Conservation (phyloP, 2,888 invertebrate genomes). For the Dasypogon diadema region DNA sequence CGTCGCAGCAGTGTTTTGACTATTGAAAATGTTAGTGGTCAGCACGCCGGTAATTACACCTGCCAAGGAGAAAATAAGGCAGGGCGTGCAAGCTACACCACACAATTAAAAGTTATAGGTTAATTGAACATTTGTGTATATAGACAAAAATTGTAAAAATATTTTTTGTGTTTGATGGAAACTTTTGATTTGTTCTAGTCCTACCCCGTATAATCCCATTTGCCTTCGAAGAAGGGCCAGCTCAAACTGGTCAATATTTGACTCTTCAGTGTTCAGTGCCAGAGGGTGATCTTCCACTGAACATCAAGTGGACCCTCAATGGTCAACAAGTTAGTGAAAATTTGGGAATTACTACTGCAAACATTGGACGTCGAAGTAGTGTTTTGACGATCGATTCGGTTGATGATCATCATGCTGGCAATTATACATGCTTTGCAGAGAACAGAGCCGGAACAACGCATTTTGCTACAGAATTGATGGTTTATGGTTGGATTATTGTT, state of each 20-base stretch:
- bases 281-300: constrained; percentile 83
- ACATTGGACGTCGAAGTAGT: constrained; percentile 71
- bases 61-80: constrained; percentile 81
- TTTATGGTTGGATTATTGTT: constrained; percentile 74
- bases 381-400: constrained; percentile 75
- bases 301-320: constrained; percentile 78
- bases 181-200: constrained; percentile 73
- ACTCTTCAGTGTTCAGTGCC: constrained; percentile 78
- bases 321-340: constrained; percentile 70
- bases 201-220: constrained; percentile 85
- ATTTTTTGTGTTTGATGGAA: constrained; percentile 26
- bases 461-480: constrained; percentile 77
- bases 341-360: constrained; percentile 72
- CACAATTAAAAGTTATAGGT: constrained; percentile 82
- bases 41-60: constrained; percentile 81
- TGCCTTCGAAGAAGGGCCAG: constrained; percentile 81
- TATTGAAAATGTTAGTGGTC: constrained; percentile 77
- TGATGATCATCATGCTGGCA: constrained; percentile 77
- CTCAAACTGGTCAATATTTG: constrained; percentile 78
- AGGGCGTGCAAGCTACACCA: constrained; percentile 76
- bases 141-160: constrained; percentile 53
- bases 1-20: constrained; percentile 78
- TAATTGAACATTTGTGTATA: constrained; percentile 52
- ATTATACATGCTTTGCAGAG: constrained; percentile 80
- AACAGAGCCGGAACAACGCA: constrained; percentile 79